Base-by-base conservation (phyloP, 2,888 invertebrate species). In the Zaprionus lineosus region DNA sequence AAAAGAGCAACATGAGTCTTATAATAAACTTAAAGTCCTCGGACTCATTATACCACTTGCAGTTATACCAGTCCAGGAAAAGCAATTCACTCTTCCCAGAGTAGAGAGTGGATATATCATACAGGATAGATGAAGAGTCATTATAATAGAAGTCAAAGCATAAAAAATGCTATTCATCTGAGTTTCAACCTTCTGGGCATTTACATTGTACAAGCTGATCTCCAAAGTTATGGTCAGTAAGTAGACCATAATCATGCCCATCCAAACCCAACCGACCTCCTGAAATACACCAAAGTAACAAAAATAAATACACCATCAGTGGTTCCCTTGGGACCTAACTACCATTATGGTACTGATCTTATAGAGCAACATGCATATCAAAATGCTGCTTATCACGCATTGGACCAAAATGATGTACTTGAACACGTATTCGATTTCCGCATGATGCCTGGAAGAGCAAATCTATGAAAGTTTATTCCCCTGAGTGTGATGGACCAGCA, bases 51-150 rank as follows among this genome's bases (percentile, higher is more conserved):
- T 88, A 88, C 88, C 88, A 89, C 6, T 55, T 48, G 14, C 84
- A 84, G 16, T 74, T 64, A 34, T 88, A 89, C 74, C 83, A 87
- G n/a, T 76, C 72, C 1, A 47, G 4, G 5, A 74, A 58, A 0
- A 89, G 36, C 0, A 70, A 41, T 24, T 87, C 88, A 28, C 84
- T 86, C 89, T 88, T n/a, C n/a, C n/a, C n/a, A n/a, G n/a, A n/a
- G n/a, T n/a, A n/a, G n/a, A n/a, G n/a, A n/a, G n/a, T n/a, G n/a
- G n/a, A n/a, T n/a, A n/a, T n/a, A n/a, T n/a, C n/a, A n/a, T n/a
- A n/a, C n/a, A n/a, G n/a, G n/a, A n/a, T n/a, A n/a, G n/a, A n/a
- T n/a, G n/a, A n/a, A 53, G 4, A 8, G 7, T 21, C 15, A 11
- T 1, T 37, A 8, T 0, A 28, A 2, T 1, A 1, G 0, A 26